Evolutionary conservation across 2,113 vertebrate species (phyloP).

Genomic region (Petrocephalus microphthalmus): DNA sequence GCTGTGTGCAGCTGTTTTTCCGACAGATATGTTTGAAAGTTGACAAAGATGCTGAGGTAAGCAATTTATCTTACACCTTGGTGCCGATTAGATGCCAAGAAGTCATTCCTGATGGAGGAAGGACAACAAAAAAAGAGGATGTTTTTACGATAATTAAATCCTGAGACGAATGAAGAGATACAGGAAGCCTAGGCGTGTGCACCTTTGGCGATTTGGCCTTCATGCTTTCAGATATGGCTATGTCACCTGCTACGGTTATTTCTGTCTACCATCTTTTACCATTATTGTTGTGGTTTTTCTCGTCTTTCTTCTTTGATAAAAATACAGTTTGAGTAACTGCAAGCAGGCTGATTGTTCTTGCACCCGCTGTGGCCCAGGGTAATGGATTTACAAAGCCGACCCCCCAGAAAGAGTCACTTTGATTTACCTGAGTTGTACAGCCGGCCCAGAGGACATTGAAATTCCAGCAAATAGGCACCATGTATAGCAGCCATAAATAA

Average conservation of each 20-base stretch:
- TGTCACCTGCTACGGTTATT: neutral
- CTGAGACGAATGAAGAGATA: neutral
- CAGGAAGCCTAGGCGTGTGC: neutral
- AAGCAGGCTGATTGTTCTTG: neutral
- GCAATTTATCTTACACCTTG: neutral
- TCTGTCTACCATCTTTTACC: neutral
- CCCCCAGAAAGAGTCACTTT: conserved; percentile 57
- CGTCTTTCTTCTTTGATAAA: neutral
- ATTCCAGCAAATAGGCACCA: conserved; percentile 44
- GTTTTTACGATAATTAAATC: neutral
- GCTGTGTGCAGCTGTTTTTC: neutral
- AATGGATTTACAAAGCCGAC: conserved; percentile 53
- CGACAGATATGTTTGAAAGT: neutral
- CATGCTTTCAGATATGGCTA: neutral
- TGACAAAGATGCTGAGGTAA: neutral
- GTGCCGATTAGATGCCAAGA: neutral
- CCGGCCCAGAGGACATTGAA: conserved; percentile 44
- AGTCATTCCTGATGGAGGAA: neutral
- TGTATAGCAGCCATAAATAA: conserved; percentile 54
- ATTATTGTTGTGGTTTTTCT: neutral
- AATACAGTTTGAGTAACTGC: neutral
- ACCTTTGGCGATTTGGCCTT: neutral
- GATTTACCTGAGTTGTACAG: conserved; percentile 58
- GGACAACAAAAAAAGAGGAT: neutral
- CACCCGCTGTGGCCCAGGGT: conserved; percentile 45